Conservation (phyloP, 2,797 vertebrate genomes). For the Phataginus tetradactyla region DNA sequence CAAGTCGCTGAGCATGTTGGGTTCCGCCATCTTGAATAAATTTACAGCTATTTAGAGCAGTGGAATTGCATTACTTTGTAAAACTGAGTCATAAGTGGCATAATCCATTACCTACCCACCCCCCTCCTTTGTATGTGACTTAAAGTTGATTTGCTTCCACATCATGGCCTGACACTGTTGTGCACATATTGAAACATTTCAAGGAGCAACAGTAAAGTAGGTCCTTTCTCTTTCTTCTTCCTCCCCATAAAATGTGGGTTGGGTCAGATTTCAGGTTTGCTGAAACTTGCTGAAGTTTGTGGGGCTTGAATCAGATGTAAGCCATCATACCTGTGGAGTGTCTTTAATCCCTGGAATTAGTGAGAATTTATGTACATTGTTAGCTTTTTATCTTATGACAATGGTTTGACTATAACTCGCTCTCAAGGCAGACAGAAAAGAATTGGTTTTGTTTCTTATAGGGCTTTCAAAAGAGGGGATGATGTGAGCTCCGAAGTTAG, state of each 20-base stretch:
- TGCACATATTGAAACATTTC: constrained; percentile 70
- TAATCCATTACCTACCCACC: constrained; percentile 58
- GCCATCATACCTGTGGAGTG: constrained; percentile 79
- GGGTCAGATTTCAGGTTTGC: constrained; percentile 75
- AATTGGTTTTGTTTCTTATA: constrained; percentile 78
- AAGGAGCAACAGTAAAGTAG: constrained; percentile 70
- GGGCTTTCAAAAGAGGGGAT: constrained; percentile 74
- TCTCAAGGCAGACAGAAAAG: constrained; percentile 81
- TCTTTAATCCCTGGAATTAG: constrained; percentile 81
- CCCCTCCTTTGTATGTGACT: background rate
- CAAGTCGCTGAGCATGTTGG: constrained; percentile 25
- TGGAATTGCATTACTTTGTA: constrained; percentile 65
- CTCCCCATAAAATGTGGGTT: constrained; percentile 58
- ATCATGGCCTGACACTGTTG: constrained; percentile 69
- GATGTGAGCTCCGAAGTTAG: constrained; percentile 46
- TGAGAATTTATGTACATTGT: constrained; percentile 70
- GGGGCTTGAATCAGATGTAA: constrained; percentile 75
- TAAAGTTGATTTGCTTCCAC: constrained; percentile 73
- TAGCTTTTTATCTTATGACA: constrained; percentile 85
- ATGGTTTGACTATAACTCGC: constrained; percentile 76
- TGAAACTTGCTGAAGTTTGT: constrained; percentile 77
- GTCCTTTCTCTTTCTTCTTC: background rate
- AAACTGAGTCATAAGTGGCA: constrained; percentile 73
- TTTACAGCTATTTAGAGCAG: constrained; percentile 55
- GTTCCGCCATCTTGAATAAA: constrained; percentile 71